phyloP scores from a whole-genome alignment of 2,113 vertebrate species.

The Gobius niger region DNA sequence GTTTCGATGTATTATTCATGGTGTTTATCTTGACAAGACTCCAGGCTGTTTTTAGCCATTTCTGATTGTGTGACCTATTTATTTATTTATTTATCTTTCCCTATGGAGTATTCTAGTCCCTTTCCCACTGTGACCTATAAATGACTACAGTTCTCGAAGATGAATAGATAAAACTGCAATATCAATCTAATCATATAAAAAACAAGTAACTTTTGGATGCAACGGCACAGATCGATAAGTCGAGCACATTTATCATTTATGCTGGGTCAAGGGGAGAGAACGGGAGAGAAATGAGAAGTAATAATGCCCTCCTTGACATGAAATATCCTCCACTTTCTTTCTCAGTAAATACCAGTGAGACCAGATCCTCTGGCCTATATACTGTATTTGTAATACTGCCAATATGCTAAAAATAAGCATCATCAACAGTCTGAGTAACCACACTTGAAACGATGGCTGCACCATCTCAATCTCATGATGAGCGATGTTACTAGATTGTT shows the following conservation, averaged over 20 bases:
- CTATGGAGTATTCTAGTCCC: not conserved
- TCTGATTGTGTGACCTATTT: too few species aligned
- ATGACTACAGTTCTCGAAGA: not conserved
- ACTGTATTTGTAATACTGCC: too few species aligned
- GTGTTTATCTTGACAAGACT: too few species aligned
- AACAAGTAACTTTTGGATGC: not conserved
- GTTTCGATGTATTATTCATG: too few species aligned
- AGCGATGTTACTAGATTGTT: too few species aligned
- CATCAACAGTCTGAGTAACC: too few species aligned
- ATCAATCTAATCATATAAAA: not conserved
- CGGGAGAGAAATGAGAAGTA: not conserved
- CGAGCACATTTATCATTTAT: conserved; percentile 1
- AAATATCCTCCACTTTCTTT: conserved; percentile 9
- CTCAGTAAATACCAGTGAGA: too few species aligned
- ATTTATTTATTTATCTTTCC: not conserved
- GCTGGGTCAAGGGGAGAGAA: conserved; percentile 5
- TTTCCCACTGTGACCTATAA: not conserved
- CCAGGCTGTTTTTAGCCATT: too few species aligned
- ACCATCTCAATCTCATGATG: too few species aligned
- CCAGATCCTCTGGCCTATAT: too few species aligned
- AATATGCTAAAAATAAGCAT: too few species aligned
- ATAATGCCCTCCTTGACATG: conserved; percentile 2
- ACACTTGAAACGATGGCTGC: too few species aligned
- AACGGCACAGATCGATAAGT: conserved; percentile 1
- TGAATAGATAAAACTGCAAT: not conserved